phyloP scores from a whole-genome alignment of 2,113 vertebrate genomes.

The Colius striatus region DNA sequence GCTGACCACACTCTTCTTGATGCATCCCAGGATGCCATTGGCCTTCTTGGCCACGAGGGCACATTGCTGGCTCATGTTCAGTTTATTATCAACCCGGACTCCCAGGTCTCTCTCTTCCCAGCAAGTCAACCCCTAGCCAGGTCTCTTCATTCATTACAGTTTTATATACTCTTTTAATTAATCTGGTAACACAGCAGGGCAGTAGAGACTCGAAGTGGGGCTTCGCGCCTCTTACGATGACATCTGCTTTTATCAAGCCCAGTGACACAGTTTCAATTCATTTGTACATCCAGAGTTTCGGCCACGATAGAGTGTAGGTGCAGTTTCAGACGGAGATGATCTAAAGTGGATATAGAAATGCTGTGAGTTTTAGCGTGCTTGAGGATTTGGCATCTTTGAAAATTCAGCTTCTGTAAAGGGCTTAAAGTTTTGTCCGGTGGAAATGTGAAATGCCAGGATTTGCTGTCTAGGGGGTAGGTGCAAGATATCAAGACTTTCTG shows the following conservation, averaged over 20 bases:
- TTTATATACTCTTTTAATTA: conserved; percentile 10
- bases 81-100: no score
- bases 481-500: background rate
- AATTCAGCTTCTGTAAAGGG: background rate
- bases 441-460: background rate
- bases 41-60: no score
- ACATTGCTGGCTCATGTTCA: no score
- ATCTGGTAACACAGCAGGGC: background rate
- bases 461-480: background rate
- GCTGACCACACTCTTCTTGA: no score
- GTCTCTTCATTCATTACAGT: background rate
- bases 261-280: conserved; percentile 50
- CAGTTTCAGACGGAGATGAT: background rate
- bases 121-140: no score
- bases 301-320: background rate
- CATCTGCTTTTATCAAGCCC: conserved; percentile 40
- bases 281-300: conserved; percentile 20
- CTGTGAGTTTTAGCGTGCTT: background rate
- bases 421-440: background rate
- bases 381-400: background rate
- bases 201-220: background rate
- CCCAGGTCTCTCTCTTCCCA: no score
- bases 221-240: background rate
- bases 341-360: background rate
- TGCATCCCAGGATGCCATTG: no score